phyloP scores from a whole-genome alignment of 2,797 vertebrate species.

The Enteromius fasciolatus region DNA sequence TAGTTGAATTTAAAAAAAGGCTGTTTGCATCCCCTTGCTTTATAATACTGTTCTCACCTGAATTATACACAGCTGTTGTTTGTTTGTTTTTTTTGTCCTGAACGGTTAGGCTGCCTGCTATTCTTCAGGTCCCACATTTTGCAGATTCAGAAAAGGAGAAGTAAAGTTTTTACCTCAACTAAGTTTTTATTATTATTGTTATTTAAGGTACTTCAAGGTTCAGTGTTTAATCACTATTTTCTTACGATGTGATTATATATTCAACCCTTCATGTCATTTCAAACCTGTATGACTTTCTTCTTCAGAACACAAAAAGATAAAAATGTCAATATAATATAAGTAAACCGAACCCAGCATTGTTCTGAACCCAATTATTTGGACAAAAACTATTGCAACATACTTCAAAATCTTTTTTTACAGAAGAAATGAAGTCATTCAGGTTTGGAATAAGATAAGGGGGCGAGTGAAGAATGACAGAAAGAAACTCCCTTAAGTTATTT shows the following conservation, averaged over 20 bases:
- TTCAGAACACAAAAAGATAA: background rate
- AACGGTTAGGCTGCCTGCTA: no score
- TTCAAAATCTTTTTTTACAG: background rate
- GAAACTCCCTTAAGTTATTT: background rate
- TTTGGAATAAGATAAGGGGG: background rate
- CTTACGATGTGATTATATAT: background rate
- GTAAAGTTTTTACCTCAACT: no score
- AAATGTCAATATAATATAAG: background rate
- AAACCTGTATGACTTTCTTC: background rate
- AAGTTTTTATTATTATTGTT: no score
- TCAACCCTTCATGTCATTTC: background rate
- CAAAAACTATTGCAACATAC: background rate
- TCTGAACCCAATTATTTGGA: background rate
- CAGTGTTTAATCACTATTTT: background rate
- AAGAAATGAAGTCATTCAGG: background rate
- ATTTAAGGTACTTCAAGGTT: background rate
- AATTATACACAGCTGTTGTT: no score
- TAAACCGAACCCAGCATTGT: background rate
- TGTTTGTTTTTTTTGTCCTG: no score
- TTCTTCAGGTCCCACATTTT: no score
- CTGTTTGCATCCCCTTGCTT: no score
- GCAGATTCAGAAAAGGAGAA: no score
- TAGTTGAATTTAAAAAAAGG: no score
- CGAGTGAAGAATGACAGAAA: background rate
- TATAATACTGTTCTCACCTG: no score